Percentiles rank a stretch among this genome's conserved stretches.
phyloP scores from a whole-genome alignment of 2,797 vertebrate species.

The Sylvilagus floridanus region DNA sequence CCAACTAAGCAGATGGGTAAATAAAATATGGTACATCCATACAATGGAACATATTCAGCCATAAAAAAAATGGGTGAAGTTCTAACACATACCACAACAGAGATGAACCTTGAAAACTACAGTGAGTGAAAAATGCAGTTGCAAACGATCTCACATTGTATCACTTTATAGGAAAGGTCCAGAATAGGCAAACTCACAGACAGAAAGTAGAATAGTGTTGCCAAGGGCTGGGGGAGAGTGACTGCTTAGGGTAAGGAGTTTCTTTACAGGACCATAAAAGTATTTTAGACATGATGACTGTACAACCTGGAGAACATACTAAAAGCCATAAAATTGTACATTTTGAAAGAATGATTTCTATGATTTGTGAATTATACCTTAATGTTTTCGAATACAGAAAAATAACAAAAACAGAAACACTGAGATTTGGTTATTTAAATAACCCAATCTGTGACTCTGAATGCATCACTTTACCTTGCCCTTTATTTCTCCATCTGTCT shows the following conservation, averaged over 20 bases:
- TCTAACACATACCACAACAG: neutral
- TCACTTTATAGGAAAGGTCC: neutral
- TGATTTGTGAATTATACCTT: constrained; percentile 18
- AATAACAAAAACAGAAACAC: constrained; percentile 30
- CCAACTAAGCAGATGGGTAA: neutral
- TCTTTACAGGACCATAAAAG: constrained; percentile 18
- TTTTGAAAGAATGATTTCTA: constrained; percentile 31
- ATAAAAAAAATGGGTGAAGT: constrained; percentile 15
- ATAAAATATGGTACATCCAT: neutral
- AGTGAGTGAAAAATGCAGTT: constrained; percentile 2
- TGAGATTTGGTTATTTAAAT: constrained; percentile 30
- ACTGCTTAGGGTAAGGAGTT: constrained; percentile 20
- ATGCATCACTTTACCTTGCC: constrained; percentile 31
- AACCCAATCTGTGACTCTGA: constrained; percentile 42
- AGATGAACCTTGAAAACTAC: neutral
- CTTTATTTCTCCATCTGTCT: constrained; percentile 47
- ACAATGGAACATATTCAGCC: neutral
- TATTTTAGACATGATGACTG: neutral
- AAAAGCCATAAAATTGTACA: constrained; percentile 4
- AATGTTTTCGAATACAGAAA: neutral
- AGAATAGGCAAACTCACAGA: constrained; percentile 2
- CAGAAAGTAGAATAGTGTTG: neutral
- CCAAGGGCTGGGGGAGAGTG: neutral
- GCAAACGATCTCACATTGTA: neutral
- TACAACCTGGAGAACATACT: neutral